Percentiles rank a stretch among this genome's conserved stretches.
phyloP scores from a whole-genome alignment of 2,888 invertebrate genomes.

The Rambutsinella grinnellia region DNA sequence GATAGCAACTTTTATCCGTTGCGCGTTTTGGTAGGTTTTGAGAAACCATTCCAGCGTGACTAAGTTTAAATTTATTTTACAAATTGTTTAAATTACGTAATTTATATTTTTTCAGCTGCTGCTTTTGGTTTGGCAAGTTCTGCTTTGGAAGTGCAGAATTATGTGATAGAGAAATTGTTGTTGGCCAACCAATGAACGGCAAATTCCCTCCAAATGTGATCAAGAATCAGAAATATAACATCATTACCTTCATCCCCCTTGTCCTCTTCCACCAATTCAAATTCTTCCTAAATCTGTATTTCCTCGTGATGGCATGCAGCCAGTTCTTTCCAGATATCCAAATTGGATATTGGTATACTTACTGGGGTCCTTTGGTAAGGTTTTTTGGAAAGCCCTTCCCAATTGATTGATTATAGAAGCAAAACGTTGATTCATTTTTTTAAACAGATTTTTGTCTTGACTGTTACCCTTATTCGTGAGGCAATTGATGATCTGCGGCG shows the following conservation, averaged over 20 bases:
- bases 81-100: too few species aligned
- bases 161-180: slow-evolving; percentile 81
- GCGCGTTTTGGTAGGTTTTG: slow-evolving; percentile 50
- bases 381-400: background rate
- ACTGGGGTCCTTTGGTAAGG: slow-evolving; percentile 95
- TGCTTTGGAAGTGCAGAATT: slow-evolving; percentile 78
- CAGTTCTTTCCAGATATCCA: slow-evolving; percentile 96
- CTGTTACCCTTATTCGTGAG: slow-evolving; percentile 96
- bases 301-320: slow-evolving; percentile 96
- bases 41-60: background rate
- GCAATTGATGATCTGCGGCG: slow-evolving; percentile 96
- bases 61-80: slow-evolving; percentile 26
- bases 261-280: slow-evolving; percentile 98
- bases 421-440: slow-evolving; percentile 12
- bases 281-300: slow-evolving; percentile 98
- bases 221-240: slow-evolving; percentile 97
- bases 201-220: slow-evolving; percentile 96
- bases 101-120: slow-evolving; percentile 78
- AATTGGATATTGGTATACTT: slow-evolving; percentile 96
- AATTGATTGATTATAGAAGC: background rate
- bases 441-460: slow-evolving; percentile 87
- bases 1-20: slow-evolving; percentile 34
- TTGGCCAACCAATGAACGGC: slow-evolving; percentile 81
- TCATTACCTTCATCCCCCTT: slow-evolving; percentile 88
- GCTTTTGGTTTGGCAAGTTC: slow-evolving; percentile 80